Evolutionary conservation across 2,797 vertebrate genomes (phyloP).

Genomic region (Gorsachius magnificus): DNA sequence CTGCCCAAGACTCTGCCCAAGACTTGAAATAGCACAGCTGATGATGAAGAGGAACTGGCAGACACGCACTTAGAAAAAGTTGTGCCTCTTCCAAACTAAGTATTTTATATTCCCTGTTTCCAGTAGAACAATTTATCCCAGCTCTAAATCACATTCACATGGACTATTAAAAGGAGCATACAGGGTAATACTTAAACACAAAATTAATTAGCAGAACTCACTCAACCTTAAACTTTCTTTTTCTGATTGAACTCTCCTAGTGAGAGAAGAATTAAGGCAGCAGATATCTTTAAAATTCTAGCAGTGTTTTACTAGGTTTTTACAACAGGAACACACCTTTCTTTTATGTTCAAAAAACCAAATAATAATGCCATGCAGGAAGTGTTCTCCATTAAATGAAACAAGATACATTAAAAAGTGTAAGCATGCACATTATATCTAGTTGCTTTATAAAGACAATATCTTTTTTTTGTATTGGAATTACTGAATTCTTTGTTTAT

Average conservation of each 20-base stretch:
- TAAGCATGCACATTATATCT: neutral
- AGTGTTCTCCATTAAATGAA: neutral
- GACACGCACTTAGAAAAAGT: neutral
- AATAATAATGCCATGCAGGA: neutral
- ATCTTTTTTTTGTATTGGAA: neutral
- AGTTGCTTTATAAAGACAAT: neutral
- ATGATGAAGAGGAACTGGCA: neutral
- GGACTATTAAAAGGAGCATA: neutral
- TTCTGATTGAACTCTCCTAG: neutral
- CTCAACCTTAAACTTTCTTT: neutral
- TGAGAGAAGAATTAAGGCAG: neutral
- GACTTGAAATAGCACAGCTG: neutral
- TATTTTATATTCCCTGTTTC: neutral
- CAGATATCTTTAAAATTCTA: neutral
- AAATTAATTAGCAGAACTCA: neutral
- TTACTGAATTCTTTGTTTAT: neutral
- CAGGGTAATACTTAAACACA: neutral
- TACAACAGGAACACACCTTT: neutral
- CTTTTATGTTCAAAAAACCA: neutral
- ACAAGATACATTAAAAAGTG: neutral
- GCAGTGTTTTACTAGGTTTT: neutral
- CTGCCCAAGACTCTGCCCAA: neutral
- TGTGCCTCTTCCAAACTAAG: neutral
- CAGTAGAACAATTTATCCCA: neutral
- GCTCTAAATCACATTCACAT: neutral